Base-by-base conservation (phyloP, 2,113 vertebrate genomes). In the Indicator maculatus region DNA sequence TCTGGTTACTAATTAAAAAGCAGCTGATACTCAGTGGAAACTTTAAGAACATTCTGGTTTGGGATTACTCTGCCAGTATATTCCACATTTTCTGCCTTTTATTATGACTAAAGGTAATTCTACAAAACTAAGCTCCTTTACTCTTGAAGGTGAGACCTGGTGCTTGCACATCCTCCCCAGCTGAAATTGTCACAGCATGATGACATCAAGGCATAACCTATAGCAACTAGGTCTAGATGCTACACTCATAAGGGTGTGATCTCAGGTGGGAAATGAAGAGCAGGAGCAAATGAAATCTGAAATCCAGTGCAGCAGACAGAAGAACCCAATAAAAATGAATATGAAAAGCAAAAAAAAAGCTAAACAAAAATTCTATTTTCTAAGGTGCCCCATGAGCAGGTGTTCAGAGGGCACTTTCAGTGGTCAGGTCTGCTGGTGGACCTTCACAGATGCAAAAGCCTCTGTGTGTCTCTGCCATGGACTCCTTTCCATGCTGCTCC, bases 1-100 rank as follows among this genome's bases (percentile, higher is more conserved):
- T 72, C 65, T 30, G 36, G 85, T 80, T 93, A 38, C 11, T 78
- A 72, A 86, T 89, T 91, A 91, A 75, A 90, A 24, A 91, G 61
- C 79, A 93, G 79, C 85, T 91, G 87, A 89, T 30, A 41, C 65
- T 73, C 14, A 0, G 52, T 72, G 94, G 80, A 92, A 88, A 71
- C 41, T 64, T 66, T 9, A 86, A 26, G 93, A 88, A 85, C 72
- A 26, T 91, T 93, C 78, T 91, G 85, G 16, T 88, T 83, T 27
- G 82, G 61, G 93, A 13, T 60, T 56, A 9, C 77, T 83, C 61
- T 53, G 53, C 50, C n/a, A 16, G 44, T n/a, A 8, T 13, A n/a
- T 33, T 27, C 59, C 38, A 1, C 31, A 31, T 92, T 93, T 93
- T 64, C 79, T 89, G 60, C 5, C 75, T 93, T 86, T 47, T 60